phyloP scores from a whole-genome alignment of 2,113 vertebrate genomes.

The Campylomormyrus tamandua region DNA sequence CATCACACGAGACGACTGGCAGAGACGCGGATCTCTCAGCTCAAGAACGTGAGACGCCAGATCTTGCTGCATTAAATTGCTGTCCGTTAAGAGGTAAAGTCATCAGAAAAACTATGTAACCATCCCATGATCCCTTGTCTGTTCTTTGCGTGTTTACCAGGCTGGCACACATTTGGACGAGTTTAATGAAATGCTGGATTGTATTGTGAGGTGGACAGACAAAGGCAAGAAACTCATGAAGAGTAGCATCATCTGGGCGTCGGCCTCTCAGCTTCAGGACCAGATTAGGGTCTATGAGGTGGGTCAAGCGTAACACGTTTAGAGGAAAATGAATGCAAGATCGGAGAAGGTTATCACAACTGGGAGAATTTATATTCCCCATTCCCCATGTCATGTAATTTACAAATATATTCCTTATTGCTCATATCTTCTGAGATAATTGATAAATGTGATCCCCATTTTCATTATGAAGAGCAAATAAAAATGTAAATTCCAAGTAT shows the following conservation, averaged over 20 bases:
- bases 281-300: constrained; percentile 87
- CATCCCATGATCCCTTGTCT: background rate
- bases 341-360: background rate
- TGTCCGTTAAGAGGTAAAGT: background rate
- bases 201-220: constrained; percentile 79
- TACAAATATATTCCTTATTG: constrained; percentile 30
- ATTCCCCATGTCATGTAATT: background rate
- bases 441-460: background rate
- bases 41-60: constrained; percentile 69
- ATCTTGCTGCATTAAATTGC: background rate
- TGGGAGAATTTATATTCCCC: background rate
- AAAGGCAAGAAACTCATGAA: constrained; percentile 78
- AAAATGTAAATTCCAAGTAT: background rate
- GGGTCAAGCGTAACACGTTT: constrained; percentile 8
- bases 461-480: background rate
- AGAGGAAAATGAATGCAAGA: background rate
- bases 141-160: constrained; percentile 44
- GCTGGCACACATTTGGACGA: constrained; percentile 77
- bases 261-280: constrained; percentile 77
- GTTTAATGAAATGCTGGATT: constrained; percentile 81
- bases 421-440: background rate
- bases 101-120: background rate
- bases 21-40: constrained; percentile 70
- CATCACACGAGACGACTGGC: constrained; percentile 73
- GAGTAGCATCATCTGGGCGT: constrained; percentile 77